Conservation (phyloP, 2,888 invertebrate genomes). For the Tiliacea aurago region DNA sequence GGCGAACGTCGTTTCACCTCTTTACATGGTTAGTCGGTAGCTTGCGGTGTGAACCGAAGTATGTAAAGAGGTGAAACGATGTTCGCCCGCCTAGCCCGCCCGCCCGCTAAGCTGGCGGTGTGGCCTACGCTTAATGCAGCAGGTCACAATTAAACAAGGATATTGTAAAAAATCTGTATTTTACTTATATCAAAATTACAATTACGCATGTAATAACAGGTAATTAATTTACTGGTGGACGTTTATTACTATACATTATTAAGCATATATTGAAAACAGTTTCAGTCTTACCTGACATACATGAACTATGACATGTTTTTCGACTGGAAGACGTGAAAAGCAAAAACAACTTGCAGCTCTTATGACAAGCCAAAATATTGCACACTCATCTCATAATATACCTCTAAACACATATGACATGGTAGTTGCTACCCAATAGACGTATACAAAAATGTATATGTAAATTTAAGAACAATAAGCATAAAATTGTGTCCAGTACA, state of each 20-base stretch:
- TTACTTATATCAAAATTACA: constrained; percentile 50
- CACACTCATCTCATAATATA: neutral
- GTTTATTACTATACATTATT: constrained; percentile 12
- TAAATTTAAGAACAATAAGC: neutral
- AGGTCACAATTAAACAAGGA: constrained; percentile 21
- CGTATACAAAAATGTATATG: neutral
- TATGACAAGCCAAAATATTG: constrained; percentile 14
- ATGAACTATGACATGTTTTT: neutral
- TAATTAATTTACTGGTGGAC: constrained; percentile 9
- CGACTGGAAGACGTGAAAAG: neutral
- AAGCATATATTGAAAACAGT: neutral
- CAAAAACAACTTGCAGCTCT: neutral
- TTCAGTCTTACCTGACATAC: constrained; percentile 15
- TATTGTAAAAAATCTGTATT: constrained; percentile 42
- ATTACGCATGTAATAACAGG: constrained; percentile 42
- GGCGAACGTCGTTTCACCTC: too few relatives aligned
- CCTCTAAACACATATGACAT: too few relatives aligned
- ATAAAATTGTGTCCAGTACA: too few relatives aligned
- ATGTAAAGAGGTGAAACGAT: too few relatives aligned
- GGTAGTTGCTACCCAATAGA: too few relatives aligned
- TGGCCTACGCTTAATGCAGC: too few relatives aligned
- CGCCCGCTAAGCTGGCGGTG: too few relatives aligned
- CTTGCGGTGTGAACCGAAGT: too few relatives aligned
- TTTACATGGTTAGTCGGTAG: too few relatives aligned
- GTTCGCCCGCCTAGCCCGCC: too few relatives aligned